These are phyloP conservation scores for Dromococcyx pavoninus DNA, from an alignment of 2,797 vertebrate species.

Conservation along the genomic window DNA sequence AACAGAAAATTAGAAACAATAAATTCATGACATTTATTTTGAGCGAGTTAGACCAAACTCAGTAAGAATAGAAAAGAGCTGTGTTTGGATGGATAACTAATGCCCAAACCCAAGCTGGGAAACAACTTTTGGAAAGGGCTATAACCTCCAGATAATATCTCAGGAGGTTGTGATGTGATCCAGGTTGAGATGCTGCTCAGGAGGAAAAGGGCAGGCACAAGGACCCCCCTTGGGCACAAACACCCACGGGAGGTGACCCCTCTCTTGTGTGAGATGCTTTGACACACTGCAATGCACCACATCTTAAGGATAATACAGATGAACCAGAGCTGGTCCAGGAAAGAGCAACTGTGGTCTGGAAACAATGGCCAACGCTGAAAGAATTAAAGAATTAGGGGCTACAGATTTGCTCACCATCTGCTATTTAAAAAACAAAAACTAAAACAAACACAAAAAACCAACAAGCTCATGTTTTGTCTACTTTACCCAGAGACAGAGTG, in stretches of 20 bases:
- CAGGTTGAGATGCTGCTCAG: background rate
- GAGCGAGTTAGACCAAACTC: background rate
- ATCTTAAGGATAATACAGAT: background rate
- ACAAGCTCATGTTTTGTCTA: constrained; percentile 27
- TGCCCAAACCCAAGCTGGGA: background rate
- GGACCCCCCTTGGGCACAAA: background rate
- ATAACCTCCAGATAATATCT: background rate
- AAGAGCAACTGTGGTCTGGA: constrained; percentile 46
- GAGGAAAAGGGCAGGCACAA: background rate
- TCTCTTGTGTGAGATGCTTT: rapidly evolving
- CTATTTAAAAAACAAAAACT: background rate
- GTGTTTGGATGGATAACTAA: background rate
- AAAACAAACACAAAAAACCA: background rate
- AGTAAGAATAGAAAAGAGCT: background rate
- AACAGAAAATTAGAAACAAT: background rate
- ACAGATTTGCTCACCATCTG: constrained; percentile 47
- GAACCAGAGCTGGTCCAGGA: constrained; percentile 8
- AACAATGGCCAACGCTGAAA: background rate
- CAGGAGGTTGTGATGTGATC: background rate
- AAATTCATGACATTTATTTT: background rate
- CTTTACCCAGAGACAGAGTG: constrained; percentile 51
- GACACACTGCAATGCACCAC: background rate
- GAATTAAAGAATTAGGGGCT: constrained; percentile 45
- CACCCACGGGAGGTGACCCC: background rate
- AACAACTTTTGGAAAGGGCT: background rate